Evolutionary conservation across 1,140 invertebrate species (phyloP).

Genomic region (Theocolax elegans): DNA sequence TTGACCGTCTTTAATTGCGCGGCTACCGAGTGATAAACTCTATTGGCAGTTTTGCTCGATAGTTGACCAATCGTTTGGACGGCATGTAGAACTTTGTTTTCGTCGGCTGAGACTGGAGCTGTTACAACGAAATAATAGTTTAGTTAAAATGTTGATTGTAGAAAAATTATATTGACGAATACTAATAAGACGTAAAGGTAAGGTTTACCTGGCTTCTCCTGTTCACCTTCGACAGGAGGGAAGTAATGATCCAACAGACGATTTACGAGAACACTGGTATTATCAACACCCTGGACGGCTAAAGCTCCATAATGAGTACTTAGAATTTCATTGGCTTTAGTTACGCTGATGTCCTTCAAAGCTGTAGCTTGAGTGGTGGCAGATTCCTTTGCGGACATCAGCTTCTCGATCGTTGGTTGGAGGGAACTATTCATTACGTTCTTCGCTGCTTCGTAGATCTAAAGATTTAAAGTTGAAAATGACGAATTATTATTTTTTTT

Average conservation of each 20-base stretch:
- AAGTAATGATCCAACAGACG: slow-evolving; percentile 76
- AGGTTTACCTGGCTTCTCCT: slow-evolving; percentile 65
- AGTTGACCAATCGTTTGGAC: slow-evolving; percentile 79
- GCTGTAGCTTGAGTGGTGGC: slow-evolving; percentile 74
- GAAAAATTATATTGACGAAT: too few relatives aligned
- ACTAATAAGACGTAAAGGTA: too few relatives aligned
- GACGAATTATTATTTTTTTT: too few relatives aligned
- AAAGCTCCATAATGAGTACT: slow-evolving; percentile 75
- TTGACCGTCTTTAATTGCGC: slow-evolving; percentile 73
- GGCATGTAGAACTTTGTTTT: slow-evolving; percentile 77
- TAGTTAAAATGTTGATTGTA: too few relatives aligned
- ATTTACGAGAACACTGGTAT: slow-evolving; percentile 74
- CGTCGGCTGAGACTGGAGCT: slow-evolving; percentile 72
- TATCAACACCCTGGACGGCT: slow-evolving; percentile 74
- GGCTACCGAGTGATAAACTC: slow-evolving; percentile 77
- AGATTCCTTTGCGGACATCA: slow-evolving; percentile 69
- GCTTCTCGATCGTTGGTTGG: slow-evolving; percentile 73
- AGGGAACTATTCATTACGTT: slow-evolving; percentile 73
- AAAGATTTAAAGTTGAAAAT: too few relatives aligned
- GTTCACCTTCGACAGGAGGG: slow-evolving; percentile 70
- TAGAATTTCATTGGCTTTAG: slow-evolving; percentile 79
- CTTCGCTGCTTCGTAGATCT: slow-evolving; percentile 78
- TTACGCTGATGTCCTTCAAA: slow-evolving; percentile 75
- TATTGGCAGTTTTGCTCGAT: slow-evolving; percentile 77
- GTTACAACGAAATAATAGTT: too few relatives aligned